Evolutionary conservation across 2,797 vertebrate genomes (phyloP).

Genomic region (Phrynocephalus vlangalii): DNA sequence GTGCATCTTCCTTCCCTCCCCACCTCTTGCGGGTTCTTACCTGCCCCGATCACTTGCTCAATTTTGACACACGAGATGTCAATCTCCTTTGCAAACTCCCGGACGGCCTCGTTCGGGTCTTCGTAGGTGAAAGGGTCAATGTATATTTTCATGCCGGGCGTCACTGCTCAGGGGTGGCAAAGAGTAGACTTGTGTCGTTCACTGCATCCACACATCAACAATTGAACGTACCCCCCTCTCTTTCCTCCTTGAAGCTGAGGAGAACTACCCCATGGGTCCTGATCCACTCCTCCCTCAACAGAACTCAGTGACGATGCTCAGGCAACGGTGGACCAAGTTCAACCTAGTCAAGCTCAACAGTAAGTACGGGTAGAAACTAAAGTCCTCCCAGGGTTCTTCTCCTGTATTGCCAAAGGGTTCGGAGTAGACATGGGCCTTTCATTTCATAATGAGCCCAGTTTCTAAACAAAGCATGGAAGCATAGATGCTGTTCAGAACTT

Average conservation of each 20-base stretch:
- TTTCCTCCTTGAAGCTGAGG: neutral
- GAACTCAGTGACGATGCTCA: neutral
- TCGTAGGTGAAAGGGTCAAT: constrained; percentile 97
- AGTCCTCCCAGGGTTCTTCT: neutral
- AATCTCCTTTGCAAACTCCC: constrained; percentile 97
- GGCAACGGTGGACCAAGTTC: neutral
- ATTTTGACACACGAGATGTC: constrained; percentile 97
- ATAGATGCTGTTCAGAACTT: too few relatives aligned
- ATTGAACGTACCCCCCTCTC: too few relatives aligned
- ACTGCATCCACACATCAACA: too few relatives aligned
- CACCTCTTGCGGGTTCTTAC: constrained; percentile 73
- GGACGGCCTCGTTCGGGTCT: constrained; percentile 94
- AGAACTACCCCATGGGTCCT: neutral
- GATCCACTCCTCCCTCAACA: too few relatives aligned
- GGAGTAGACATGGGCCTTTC: too few relatives aligned
- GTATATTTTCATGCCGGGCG: constrained; percentile 98
- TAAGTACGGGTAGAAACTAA: neutral
- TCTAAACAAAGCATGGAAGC: too few relatives aligned
- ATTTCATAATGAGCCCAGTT: too few relatives aligned
- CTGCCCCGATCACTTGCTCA: constrained; percentile 98
- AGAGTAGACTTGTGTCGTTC: constrained; percentile 39
- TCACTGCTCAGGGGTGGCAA: constrained; percentile 82
- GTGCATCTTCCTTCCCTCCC: too few relatives aligned
- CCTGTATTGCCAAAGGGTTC: too few relatives aligned
- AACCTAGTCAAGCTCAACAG: too few relatives aligned